A percentile compares a stretch with the other conserved stretches of the same genome.
phyloP scores from a whole-genome alignment of 2,113 vertebrate species.

The Pogonocichla stellata region DNA sequence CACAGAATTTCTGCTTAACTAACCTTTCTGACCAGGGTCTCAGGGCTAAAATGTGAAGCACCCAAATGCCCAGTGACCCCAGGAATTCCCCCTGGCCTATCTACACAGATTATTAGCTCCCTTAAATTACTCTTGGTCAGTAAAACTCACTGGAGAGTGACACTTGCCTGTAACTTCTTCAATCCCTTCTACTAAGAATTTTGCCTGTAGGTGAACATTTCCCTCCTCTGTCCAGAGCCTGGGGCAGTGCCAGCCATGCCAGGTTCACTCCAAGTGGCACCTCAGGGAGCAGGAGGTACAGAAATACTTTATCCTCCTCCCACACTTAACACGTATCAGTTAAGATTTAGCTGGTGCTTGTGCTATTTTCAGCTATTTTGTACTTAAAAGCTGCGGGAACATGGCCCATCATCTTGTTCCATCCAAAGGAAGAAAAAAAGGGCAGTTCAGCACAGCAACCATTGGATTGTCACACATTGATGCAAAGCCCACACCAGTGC shows the following conservation, averaged over 20 bases:
- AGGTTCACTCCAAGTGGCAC: neutral
- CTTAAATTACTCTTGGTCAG: neutral
- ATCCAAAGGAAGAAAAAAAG: neutral
- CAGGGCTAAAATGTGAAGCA: neutral
- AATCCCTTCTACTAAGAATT: neutral
- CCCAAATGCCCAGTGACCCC: neutral
- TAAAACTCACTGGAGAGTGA: neutral
- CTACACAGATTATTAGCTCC: neutral
- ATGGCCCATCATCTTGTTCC: neutral
- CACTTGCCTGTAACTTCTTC: neutral
- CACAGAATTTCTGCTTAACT: neutral
- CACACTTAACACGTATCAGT: neutral
- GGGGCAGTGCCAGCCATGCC: neutral
- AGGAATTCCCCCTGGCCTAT: neutral
- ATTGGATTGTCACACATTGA: neutral
- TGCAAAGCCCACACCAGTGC: neutral
- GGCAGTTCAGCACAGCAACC: neutral
- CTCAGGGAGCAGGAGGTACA: neutral
- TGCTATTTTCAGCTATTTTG: neutral
- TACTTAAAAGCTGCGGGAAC: neutral
- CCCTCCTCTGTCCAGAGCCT: neutral
- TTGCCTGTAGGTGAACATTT: neutral
- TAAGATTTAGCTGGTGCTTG: neutral
- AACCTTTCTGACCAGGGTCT: neutral
- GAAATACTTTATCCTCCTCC: neutral